Percentiles rank a stretch among this genome's conserved stretches.
Evolutionary conservation across 1,140 invertebrate genomes (phyloP).

Genomic region (Aphaenogaster ashmeadi): DNA sequence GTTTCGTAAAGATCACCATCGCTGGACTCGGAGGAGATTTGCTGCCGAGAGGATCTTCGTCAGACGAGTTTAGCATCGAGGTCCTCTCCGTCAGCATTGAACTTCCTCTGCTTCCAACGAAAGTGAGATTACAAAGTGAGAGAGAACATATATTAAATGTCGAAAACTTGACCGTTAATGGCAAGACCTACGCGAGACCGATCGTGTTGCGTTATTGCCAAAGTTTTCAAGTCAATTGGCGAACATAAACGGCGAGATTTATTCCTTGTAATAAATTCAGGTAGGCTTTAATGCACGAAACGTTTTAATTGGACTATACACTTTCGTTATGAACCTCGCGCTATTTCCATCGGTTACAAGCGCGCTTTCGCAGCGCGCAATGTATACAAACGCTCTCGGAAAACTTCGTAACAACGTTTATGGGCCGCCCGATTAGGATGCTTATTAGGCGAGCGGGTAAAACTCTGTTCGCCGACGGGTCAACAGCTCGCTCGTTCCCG

Average conservation of each 20-base stretch:
- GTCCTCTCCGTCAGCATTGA: not conserved
- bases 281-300: not conserved
- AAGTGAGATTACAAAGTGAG: slow-evolving; percentile 21
- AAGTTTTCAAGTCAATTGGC: not conserved
- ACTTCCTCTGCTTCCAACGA: slow-evolving; percentile 7
- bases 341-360: not conserved
- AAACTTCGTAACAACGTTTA: not conserved
- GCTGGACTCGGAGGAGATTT: slow-evolving; percentile 14
- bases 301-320: not conserved
- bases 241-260: not conserved
- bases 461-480: not conserved
- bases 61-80: slow-evolving; percentile 12
- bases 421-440: slow-evolving; percentile 13
- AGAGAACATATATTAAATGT: not conserved
- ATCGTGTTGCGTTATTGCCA: not conserved
- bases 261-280: not conserved
- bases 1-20: slow-evolving; percentile 61
- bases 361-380: not conserved
- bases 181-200: not conserved
- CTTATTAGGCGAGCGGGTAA: slow-evolving; percentile 3
- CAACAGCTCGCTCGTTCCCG: slow-evolving; percentile 14
- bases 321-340: not conserved
- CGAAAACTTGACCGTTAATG: not conserved
- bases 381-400: not conserved
- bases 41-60: not conserved